Conservation (phyloP, 2,888 invertebrate species). For the Diloba caeruleocephala region DNA sequence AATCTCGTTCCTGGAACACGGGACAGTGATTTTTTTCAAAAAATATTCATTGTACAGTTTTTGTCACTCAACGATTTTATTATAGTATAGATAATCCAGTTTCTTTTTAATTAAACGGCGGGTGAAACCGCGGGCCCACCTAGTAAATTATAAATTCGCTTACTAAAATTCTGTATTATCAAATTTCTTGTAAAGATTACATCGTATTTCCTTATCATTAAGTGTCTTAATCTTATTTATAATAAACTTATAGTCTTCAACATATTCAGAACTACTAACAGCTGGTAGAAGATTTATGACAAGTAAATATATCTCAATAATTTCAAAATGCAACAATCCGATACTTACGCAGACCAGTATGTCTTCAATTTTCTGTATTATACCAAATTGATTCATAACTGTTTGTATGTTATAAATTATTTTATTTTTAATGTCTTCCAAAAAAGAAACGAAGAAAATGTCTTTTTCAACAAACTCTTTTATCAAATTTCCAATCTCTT, state of each 20-base stretch:
- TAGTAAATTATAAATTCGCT: no score
- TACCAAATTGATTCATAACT: constrained; percentile 1
- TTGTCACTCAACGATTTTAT: no score
- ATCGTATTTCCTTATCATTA: constrained; percentile 53
- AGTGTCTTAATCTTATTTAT: constrained; percentile 49
- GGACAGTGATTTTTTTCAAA: no score
- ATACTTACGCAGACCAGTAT: constrained; percentile 17
- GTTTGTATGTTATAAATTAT: constrained; percentile 8
- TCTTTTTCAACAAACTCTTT: constrained; percentile 48
- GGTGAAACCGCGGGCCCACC: no score
- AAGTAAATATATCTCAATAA: constrained; percentile 51
- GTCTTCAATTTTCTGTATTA: constrained; percentile 7
- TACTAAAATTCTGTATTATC: constrained; percentile 39
- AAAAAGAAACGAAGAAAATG: constrained; percentile 22
- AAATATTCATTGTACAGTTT: no score
- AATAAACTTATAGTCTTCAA: constrained; percentile 36
- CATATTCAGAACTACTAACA: constrained; percentile 8
- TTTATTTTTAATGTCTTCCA: constrained; percentile 6
- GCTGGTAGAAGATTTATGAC: constrained; percentile 55
- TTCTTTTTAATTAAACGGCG: no score
- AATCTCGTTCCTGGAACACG: no score
- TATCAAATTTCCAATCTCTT: constrained; percentile 51
- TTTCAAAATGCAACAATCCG: constrained; percentile 32
- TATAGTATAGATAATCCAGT: no score
- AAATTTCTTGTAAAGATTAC: constrained; percentile 53